Base-by-base conservation (phyloP, 2,888 invertebrate genomes). In the Diadromus collaris region DNA sequence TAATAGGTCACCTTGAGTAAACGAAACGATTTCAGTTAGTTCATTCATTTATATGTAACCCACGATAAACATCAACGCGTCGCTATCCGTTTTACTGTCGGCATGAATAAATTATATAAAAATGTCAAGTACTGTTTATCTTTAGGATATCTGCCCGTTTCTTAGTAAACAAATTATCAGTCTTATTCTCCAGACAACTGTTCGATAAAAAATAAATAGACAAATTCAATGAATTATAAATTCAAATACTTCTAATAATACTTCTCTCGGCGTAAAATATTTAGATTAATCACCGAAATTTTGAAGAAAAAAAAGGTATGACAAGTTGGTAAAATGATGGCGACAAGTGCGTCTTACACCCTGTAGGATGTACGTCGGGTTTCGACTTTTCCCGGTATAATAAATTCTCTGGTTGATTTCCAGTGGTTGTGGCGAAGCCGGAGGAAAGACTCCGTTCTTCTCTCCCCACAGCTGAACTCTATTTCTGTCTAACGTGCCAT, bases 401-500 rank as follows among this genome's bases (percentile, higher is more conserved):
- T 67, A 67, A 60, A 65, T 67, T 60, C 21, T 27, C 60, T 60
- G 65, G 34, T 48, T 58, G 65, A 65, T 74, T 58, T 74, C 73
- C 73, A 74, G 73, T 67, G 54, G 38, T 58, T 41, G 38, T 16
- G 38, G 5, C 38, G 56, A 34, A 56, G 56, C 56, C 80, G 81
- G 83, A 83, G 75, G 65, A 78, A n/a, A 54, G 34, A 41, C 48
- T 71, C 63, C 71, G 71, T 61, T 46, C 61, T 69, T 63, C 71
- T 70, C 73, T 79, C 79, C 78, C 73, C 76, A 69, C 78, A 73
- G 79, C 71, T 68, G 41, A 74, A 74, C 77, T 71, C 82, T 82
- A 82, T 82, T 82, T 82, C 60, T 65, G 82, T 81, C 81, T 67
- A 61, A 81, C 77, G 82, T 76, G 77, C 82, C 82, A 82, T 82